Evolutionary conservation across 35 echinoderm and acorn worm genomes (phyloP).

Genomic region (Apostichopus japonicus): DNA sequence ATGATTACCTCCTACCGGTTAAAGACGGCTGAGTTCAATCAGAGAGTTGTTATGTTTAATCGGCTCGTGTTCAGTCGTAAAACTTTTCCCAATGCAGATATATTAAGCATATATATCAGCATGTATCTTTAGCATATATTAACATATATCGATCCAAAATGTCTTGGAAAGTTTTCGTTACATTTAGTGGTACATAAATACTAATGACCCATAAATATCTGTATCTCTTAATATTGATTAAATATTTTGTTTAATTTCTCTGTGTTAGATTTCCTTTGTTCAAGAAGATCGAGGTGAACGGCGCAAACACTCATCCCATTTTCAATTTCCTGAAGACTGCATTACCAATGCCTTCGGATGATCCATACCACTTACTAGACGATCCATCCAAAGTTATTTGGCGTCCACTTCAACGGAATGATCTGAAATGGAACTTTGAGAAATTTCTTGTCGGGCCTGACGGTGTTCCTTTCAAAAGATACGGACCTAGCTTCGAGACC

Average conservation of each 20-base stretch:
- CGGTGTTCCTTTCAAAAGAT: conserved; percentile 74
- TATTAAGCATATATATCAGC: too few species aligned
- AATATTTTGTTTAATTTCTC: not conserved
- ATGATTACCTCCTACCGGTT: too few species aligned
- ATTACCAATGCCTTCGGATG: conserved; percentile 67
- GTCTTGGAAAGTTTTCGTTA: too few species aligned
- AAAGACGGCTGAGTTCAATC: too few species aligned
- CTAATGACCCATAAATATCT: too few species aligned
- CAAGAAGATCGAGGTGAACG: conserved; percentile 80
- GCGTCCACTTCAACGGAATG: conserved; percentile 72
- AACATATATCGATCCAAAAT: too few species aligned
- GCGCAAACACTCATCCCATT: conserved; percentile 61
- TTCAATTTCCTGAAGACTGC: conserved; percentile 67
- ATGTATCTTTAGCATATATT: too few species aligned
- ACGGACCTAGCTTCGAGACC: conserved; percentile 73
- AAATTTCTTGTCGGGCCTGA: conserved; percentile 78
- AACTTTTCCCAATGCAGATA: too few species aligned
- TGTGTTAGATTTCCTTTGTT: conserved; percentile 80
- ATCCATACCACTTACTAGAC: conserved; percentile 42
- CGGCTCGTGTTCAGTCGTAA: too few species aligned
- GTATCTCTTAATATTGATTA: not conserved
- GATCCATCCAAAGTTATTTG: conserved; percentile 69
- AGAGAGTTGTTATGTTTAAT: too few species aligned
- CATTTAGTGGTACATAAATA: too few species aligned
- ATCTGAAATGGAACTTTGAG: conserved; percentile 93